Evolutionary conservation across 2,888 invertebrate genomes (phyloP), one percentile per base, ranked within the genome.

Genomic region (Tetragonula carbonaria): DNA sequence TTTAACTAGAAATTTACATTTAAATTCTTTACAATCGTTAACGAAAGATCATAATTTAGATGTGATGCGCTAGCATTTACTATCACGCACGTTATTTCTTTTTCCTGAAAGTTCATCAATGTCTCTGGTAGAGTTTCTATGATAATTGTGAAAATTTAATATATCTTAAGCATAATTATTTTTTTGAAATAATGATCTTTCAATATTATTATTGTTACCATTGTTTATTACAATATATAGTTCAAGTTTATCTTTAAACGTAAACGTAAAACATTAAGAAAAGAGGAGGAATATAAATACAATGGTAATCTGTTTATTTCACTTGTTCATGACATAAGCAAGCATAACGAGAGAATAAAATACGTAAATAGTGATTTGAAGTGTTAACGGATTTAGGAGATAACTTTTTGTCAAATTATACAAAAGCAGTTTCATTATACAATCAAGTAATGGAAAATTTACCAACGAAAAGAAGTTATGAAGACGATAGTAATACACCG

Each of bases 271-370:
- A 16, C 16, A 65, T 14, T 2, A 4, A 71, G 21, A 14, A 62
- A 21, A 21, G 1, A 16, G 6, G 18, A 28, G 13, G 6, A 53
- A 45, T 21, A 55, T 16, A 38, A 13, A 13, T 16, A 33, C 16
- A 14, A 6, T 8, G 33, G 14, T n/a, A 18, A 33, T 78, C 73
- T 81, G 53, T 72, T 62, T 72, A 72, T 53, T 55, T 57, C 23
- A 2, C n/a, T 81, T 62, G 78, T 81, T 78, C 73, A 21, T 79
- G 79, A 68, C 81, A 73, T 21, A 81, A 81, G 81, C 73, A 79
- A 59, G 33, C 68, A 67, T 23, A 16, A 65, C 8, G 53, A 57
- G 33, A 67, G n/a, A 11, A 4, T 28, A 51, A 71, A 33, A 71
- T 55, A 65, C 50, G 33, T 13, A 38, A 66, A 66, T 66, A 38